Evolutionary conservation across 1,140 invertebrate species (phyloP).

Genomic region (Fopius arisanus): DNA sequence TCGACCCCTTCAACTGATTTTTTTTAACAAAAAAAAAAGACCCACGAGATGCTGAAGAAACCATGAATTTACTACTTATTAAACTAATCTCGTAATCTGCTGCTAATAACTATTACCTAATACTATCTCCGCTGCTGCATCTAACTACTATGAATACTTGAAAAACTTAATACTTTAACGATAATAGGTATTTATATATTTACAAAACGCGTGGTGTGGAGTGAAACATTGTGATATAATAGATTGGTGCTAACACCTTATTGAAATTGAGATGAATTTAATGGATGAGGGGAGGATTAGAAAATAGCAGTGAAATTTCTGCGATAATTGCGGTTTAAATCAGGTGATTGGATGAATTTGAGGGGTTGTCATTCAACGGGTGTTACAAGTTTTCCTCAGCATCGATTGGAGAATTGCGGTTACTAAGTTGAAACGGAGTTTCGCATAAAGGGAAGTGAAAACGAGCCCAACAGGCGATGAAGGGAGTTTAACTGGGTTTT

Average conservation of each 20-base stretch:
- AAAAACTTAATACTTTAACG: constrained; percentile 35
- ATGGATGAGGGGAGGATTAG: constrained; percentile 41
- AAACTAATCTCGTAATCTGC: constrained; percentile 14
- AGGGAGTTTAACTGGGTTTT: constrained; percentile 3
- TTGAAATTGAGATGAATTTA: constrained; percentile 65
- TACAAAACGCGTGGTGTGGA: constrained; percentile 64
- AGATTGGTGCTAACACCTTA: constrained; percentile 68
- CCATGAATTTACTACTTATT: constrained; percentile 7
- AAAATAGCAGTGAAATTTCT: constrained; percentile 46
- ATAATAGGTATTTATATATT: constrained; percentile 64
- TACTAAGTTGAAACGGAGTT: not conserved
- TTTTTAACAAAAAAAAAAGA: constrained; percentile 3
- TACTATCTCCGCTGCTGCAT: too few species aligned
- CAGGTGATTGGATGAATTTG: constrained; percentile 45
- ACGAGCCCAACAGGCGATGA: not conserved
- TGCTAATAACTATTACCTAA: constrained; percentile 29
- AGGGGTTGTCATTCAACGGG: constrained; percentile 52
- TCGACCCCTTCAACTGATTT: constrained; percentile 43
- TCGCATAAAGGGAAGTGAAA: not conserved
- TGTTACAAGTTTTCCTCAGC: constrained; percentile 44
- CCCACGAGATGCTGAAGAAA: not conserved
- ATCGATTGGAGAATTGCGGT: constrained; percentile 5
- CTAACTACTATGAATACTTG: constrained; percentile 32
- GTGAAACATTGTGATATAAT: constrained; percentile 67
- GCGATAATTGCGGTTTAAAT: constrained; percentile 55